phyloP scores from a whole-genome alignment of 1,140 invertebrate species.

The Pogonomyrmex barbatus region DNA sequence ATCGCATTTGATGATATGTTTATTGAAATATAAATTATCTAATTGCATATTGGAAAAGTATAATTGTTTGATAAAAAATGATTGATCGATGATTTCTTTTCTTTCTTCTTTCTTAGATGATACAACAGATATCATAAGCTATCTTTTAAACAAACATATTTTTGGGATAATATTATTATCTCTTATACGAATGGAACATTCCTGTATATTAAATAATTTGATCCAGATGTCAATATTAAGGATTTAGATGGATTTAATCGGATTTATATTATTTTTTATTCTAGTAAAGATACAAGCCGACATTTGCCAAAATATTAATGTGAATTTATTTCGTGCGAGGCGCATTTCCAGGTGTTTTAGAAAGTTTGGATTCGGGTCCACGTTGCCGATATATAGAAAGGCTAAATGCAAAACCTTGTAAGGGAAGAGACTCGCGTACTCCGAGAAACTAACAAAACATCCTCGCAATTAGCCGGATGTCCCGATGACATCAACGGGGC shows the following conservation, averaged over 20 bases:
- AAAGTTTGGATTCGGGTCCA: constrained; percentile 60
- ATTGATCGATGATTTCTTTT: background rate
- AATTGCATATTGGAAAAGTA: background rate
- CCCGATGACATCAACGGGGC: constrained; percentile 79
- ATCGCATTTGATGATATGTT: constrained; percentile 48
- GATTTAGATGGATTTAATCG: background rate
- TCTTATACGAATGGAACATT: background rate
- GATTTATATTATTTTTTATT: constrained; percentile 8
- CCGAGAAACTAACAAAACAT: constrained; percentile 82
- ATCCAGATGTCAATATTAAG: background rate
- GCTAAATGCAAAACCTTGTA: constrained; percentile 86
- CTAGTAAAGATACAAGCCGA: constrained; percentile 25
- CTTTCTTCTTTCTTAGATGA: background rate
- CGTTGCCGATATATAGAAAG: constrained; percentile 75
- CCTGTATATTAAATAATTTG: background rate
- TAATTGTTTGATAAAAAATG: background rate
- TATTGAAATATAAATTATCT: constrained; percentile 59
- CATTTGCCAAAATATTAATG: constrained; percentile 58
- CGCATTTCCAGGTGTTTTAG: constrained; percentile 53
- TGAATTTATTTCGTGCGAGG: constrained; percentile 58
- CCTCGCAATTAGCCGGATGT: constrained; percentile 83
- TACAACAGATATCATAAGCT: no score
- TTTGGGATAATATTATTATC: constrained; percentile 1
- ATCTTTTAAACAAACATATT: no score
- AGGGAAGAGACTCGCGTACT: constrained; percentile 78